Conservation (phyloP, 2,797 vertebrate species). For the Phyllotis vaccarum region DNA sequence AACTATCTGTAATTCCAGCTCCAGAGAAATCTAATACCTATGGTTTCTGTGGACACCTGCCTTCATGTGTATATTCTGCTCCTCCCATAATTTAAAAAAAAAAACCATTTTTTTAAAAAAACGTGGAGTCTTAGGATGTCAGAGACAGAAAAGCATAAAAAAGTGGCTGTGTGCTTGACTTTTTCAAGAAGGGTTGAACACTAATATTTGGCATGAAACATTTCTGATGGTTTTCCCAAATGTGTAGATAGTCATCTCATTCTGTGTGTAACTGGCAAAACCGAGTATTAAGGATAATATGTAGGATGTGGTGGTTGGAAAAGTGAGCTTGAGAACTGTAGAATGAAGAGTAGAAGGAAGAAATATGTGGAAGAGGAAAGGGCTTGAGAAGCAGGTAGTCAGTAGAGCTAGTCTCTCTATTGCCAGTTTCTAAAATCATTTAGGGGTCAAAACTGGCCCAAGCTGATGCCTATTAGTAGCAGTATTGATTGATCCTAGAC, state of each 20-base stretch:
- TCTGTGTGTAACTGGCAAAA: neutral
- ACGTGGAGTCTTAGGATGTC: neutral
- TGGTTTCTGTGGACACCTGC: neutral
- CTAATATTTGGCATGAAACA: neutral
- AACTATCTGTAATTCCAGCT: neutral
- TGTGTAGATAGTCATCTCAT: neutral
- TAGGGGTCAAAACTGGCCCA: neutral
- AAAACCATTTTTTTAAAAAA: neutral
- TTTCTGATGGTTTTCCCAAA: neutral
- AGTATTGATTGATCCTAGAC: neutral
- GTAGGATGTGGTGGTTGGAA: neutral
- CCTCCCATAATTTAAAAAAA: neutral
- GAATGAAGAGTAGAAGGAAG: neutral
- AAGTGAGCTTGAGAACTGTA: neutral
- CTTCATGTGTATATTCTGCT: too few species aligned
- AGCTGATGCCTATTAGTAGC: neutral
- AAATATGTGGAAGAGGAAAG: neutral
- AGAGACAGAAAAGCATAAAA: slow-evolving; percentile 52
- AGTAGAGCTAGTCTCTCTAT: neutral
- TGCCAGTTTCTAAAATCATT: neutral
- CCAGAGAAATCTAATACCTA: too few species aligned
- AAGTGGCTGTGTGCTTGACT: neutral
- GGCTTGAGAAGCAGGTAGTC: neutral
- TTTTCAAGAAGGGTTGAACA: neutral
- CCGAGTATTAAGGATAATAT: neutral